A percentile compares a stretch with the other conserved stretches of the same genome.
Conservation (phyloP, 2,113 vertebrate genomes). For the Halcyon malimbica region DNA sequence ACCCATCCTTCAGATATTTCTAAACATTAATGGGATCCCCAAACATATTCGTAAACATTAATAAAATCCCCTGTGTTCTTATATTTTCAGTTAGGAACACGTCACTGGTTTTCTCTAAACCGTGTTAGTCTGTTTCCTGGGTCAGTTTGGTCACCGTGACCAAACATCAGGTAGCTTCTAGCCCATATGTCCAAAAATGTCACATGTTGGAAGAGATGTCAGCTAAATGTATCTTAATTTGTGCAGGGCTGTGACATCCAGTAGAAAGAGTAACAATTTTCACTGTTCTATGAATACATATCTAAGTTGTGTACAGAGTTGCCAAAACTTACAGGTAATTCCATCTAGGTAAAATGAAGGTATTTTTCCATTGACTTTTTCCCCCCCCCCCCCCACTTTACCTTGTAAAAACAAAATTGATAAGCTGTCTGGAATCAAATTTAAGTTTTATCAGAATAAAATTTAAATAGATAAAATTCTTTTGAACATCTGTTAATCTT, state of each 20-base stretch:
- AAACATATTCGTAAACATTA: no score
- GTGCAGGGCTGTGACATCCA: not conserved
- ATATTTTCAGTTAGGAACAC: not conserved
- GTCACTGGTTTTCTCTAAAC: not conserved
- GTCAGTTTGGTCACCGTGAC: not conserved
- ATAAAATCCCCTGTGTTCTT: no score
- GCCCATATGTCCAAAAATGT: not conserved
- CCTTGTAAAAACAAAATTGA: not conserved
- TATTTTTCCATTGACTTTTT: not conserved
- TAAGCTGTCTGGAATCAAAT: not conserved
- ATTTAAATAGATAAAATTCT: not conserved
- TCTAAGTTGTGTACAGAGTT: not conserved
- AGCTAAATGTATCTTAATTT: not conserved
- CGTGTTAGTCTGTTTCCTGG: not conserved
- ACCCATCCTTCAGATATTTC: no score
- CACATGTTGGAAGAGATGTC: not conserved
- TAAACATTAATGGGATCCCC: no score
- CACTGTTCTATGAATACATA: fast-evolving
- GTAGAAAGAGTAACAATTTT: not conserved
- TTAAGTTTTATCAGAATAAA: not conserved
- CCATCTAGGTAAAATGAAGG: not conserved
- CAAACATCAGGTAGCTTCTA: not conserved
- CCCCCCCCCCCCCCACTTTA: not conserved
- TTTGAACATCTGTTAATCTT: not conserved
- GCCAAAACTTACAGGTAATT: not conserved